Base-by-base conservation (phyloP, 1,140 invertebrate species). In the Stegodyphus dumicola region DNA sequence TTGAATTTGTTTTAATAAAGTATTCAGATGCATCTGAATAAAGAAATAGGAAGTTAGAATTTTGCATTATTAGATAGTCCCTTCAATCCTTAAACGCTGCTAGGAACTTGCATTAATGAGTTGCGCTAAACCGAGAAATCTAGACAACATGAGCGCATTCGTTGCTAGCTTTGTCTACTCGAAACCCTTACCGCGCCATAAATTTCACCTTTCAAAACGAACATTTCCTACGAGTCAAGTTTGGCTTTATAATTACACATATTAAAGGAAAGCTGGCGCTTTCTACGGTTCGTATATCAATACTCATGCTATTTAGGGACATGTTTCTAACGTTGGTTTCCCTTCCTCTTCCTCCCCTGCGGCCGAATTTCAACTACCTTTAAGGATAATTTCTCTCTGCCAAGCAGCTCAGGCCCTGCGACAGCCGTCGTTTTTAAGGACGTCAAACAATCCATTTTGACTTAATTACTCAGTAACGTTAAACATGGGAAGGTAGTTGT, bases 241-340 rank as follows among this genome's bases (percentile, higher is more conserved):
- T 70, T 71, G 69, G 54, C 71, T 80, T 80, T 80, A 80, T 80
- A 80, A 80, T 80, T 80, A 80, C 78, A 60, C 69, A 80, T 70
- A 60, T 80, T 80, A 73, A 79, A 80, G 78, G 54, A 60, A 80
- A 64, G 54, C 77, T 71, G 66, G 9, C 15, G 11, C 15, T 9
- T 17, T 10, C 18, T 56, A 53, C 15, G 33, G 52, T 17, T 33
- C 77, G 64, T 67, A 54, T 78, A 78, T 78, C 77, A 78, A 78
- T 78, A 78, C 66, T 54, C 65, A 33, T 69, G n/a, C 65, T 78
- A 48, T 69, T 78, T 69, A 78, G 52, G 53, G 52, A 17, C 77
- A 49, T n/a, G 66, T 67, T 54, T 52, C 65, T 67, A 60, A 11
- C 15, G 9, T 11, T 9, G 56, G 15, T 11, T 15, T 11, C 15